Evolutionary conservation across 2,888 invertebrate genomes (phyloP).

Genomic region (Sinelater perroti): DNA sequence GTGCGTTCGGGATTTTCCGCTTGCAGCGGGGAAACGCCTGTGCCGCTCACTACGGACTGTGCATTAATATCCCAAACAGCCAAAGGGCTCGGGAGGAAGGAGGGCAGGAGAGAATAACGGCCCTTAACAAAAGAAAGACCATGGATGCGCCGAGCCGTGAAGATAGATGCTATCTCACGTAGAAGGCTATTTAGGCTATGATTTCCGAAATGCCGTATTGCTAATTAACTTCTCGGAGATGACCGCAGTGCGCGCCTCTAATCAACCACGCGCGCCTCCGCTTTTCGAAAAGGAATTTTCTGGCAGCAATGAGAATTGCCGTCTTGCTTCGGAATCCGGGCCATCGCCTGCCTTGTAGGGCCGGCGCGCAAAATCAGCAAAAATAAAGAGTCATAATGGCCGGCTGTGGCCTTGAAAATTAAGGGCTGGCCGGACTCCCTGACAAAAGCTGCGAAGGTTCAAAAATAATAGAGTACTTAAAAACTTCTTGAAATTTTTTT

Average conservation of each 20-base stretch:
- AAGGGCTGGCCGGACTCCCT: too few species aligned
- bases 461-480: too few species aligned
- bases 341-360: too few species aligned
- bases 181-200: constrained; percentile 51
- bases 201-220: constrained; percentile 50
- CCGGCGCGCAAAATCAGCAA: too few species aligned
- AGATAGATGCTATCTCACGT: constrained; percentile 53
- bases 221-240: constrained; percentile 51
- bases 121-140: constrained; percentile 55
- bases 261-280: not conserved
- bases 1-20: too few species aligned
- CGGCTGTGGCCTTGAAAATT: too few species aligned
- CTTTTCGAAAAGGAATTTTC: not conserved
- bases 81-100: constrained; percentile 38
- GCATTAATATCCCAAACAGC: constrained; percentile 34
- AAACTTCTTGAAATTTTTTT: too few species aligned
- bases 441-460: too few species aligned
- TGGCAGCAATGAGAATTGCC: too few species aligned
- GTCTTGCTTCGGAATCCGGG: too few species aligned
- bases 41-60: constrained; percentile 30
- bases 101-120: constrained; percentile 51
- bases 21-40: not conserved
- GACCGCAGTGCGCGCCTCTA: too few species aligned
- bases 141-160: constrained; percentile 54
- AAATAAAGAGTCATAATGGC: too few species aligned